phyloP scores from a whole-genome alignment of 2,113 vertebrate genomes.

The Scalopus aquaticus region DNA sequence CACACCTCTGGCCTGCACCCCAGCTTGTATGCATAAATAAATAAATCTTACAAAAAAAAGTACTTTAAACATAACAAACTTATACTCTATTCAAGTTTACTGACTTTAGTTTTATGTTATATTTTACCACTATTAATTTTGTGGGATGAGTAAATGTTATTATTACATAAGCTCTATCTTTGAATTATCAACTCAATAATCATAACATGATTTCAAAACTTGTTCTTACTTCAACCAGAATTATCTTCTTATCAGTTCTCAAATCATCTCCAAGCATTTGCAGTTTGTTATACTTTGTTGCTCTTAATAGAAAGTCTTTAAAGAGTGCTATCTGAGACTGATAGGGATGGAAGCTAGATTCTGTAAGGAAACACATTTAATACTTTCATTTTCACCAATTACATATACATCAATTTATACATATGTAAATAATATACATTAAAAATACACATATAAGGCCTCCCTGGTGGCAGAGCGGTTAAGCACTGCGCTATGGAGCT shows the following conservation, averaged over 20 bases:
- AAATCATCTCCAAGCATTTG: slow-evolving; percentile 90
- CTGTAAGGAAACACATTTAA: slow-evolving; percentile 83
- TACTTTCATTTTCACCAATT: slow-evolving; percentile 42
- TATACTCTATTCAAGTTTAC: background rate
- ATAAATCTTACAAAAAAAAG: too few species aligned
- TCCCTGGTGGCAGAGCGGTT: too few species aligned
- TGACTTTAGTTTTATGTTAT: background rate
- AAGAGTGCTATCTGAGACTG: slow-evolving; percentile 91
- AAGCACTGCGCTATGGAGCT: too few species aligned
- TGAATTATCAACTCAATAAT: background rate
- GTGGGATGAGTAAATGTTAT: background rate
- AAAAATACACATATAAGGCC: too few species aligned
- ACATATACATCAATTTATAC: background rate
- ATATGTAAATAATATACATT: background rate
- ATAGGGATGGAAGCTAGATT: slow-evolving; percentile 85
- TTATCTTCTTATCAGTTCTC: slow-evolving; percentile 88
- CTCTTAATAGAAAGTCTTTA: slow-evolving; percentile 94
- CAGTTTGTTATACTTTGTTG: slow-evolving; percentile 95
- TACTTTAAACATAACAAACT: background rate
- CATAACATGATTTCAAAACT: slow-evolving; percentile 31
- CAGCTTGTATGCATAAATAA: too few species aligned
- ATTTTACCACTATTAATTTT: background rate
- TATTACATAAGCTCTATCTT: background rate
- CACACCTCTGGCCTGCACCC: too few species aligned
- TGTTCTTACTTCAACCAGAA: slow-evolving; percentile 93